A percentile compares a stretch with the other conserved stretches of the same genome.
Conservation (phyloP, 2,113 vertebrate genomes). For the Anguilla japonica region DNA sequence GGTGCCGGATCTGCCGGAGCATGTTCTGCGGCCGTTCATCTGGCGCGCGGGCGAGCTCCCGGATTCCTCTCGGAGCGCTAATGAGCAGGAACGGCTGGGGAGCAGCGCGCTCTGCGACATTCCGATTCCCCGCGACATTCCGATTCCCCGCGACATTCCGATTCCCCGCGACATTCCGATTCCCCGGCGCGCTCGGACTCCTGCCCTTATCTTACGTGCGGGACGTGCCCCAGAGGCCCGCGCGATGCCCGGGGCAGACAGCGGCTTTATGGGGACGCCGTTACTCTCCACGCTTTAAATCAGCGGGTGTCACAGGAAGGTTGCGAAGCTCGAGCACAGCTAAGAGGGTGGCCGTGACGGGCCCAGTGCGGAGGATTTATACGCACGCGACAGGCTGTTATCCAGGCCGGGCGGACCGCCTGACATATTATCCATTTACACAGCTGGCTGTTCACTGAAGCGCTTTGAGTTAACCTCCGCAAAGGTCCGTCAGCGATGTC, state of each 20-base stretch:
- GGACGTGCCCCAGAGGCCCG: background rate
- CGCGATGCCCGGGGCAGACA: background rate
- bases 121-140: too few relatives aligned
- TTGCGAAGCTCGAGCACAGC: background rate
- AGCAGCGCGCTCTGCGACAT: background rate
- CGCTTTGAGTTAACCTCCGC: background rate
- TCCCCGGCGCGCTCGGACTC: background rate
- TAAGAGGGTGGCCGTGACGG: background rate
- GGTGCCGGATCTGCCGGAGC: too few relatives aligned
- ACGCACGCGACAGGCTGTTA: background rate
- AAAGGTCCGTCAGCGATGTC: too few relatives aligned
- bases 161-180: background rate
- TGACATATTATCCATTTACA: too few relatives aligned
- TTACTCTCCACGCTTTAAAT: background rate
- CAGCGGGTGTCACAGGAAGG: background rate
- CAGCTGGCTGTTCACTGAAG: background rate
- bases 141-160: too few relatives aligned
- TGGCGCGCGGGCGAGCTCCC: background rate
- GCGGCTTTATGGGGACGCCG: background rate
- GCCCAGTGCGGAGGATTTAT: background rate
- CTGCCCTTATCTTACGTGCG: background rate
- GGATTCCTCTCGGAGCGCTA: background rate
- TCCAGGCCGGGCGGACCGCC: background rate
- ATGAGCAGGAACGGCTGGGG: background rate
- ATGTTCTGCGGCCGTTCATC: background rate